A percentile compares a stretch with the other conserved stretches of the same genome.
phyloP scores from a whole-genome alignment of 2,888 invertebrate species.

The Salticus scenicus region DNA sequence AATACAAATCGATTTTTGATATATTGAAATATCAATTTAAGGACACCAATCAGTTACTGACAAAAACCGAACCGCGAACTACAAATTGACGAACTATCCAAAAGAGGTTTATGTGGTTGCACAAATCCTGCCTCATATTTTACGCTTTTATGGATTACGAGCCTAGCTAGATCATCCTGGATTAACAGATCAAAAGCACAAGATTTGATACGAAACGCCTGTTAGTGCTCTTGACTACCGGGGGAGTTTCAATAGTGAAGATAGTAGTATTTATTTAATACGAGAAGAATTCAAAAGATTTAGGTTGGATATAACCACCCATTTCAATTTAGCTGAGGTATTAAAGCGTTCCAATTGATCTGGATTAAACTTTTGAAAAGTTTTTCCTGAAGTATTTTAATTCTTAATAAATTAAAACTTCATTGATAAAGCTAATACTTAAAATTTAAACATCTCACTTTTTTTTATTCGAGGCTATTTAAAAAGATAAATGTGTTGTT shows the following conservation, averaged over 20 bases:
- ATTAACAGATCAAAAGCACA: slow-evolving; percentile 64
- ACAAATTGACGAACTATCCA: slow-evolving; percentile 1
- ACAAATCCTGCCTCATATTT: slow-evolving; percentile 46
- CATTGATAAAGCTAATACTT: too few relatives aligned
- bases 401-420: too few relatives aligned
- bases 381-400: too few relatives aligned
- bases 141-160: slow-evolving; percentile 59
- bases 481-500: too few relatives aligned
- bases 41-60: background rate
- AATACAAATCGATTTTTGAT: background rate
- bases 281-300: too few relatives aligned
- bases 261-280: background rate
- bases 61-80: background rate
- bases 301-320: background rate
- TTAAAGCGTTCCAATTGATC: too few relatives aligned
- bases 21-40: background rate
- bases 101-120: slow-evolving; percentile 45
- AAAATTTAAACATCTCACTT: too few relatives aligned
- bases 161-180: slow-evolving; percentile 54
- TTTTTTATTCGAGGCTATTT: too few relatives aligned
- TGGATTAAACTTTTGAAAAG: too few relatives aligned
- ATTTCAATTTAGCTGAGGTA: too few relatives aligned
- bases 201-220: slow-evolving; percentile 52
- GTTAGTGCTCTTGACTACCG: slow-evolving; percentile 19
- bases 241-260: slow-evolving; percentile 41